Evolutionary conservation across 2,113 vertebrate genomes (phyloP).

Genomic region (Nesogale talazaci): DNA sequence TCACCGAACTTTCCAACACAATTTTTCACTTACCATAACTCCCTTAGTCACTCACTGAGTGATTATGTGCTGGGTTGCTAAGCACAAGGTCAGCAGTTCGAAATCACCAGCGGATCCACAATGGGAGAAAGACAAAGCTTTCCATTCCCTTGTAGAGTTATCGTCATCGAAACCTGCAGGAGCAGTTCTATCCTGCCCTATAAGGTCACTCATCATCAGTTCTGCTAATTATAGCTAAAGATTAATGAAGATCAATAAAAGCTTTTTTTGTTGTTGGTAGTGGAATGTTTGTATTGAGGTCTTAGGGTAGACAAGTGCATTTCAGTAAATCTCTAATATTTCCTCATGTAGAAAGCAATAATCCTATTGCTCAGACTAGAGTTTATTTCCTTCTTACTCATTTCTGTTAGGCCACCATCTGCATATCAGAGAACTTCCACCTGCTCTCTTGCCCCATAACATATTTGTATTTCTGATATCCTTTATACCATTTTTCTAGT

Average conservation of each 20-base stretch:
- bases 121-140: no score
- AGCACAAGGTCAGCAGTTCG: no score
- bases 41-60: no score
- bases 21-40: no score
- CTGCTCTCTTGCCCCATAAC: background rate
- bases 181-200: background rate
- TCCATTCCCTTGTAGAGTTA: no score
- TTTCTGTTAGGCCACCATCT: background rate
- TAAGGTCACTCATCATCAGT: background rate
- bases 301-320: background rate
- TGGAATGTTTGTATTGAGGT: background rate
- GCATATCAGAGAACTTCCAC: background rate
- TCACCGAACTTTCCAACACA: background rate
- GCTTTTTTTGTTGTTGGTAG: no score
- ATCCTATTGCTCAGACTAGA: background rate
- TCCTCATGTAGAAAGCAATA: background rate
- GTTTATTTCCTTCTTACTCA: background rate
- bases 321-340: background rate
- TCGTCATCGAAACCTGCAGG: no score
- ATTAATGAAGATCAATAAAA: background rate
- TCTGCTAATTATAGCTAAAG: background rate
- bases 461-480: background rate
- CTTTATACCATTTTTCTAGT: no score
- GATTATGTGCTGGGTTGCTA: no score
- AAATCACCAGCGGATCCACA: no score